Conservation (phyloP, 1,140 invertebrate species). For the Sarcophaga peregrina region DNA sequence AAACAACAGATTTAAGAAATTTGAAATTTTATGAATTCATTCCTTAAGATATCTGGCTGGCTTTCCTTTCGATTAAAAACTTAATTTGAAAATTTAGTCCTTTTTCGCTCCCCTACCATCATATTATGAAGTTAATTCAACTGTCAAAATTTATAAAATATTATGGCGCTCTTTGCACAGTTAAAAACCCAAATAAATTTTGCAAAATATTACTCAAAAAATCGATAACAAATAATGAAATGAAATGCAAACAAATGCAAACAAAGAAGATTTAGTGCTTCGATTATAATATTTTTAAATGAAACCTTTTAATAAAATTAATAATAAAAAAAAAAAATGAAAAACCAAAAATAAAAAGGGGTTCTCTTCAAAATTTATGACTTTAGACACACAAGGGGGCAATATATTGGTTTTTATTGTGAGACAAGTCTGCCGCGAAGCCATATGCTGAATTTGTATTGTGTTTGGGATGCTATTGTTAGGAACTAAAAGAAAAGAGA, state of each 20-base stretch:
- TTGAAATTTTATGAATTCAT: background rate
- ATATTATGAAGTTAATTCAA: slow-evolving; percentile 1
- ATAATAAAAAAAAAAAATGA: no score
- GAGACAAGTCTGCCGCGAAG: no score
- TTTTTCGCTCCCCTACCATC: background rate
- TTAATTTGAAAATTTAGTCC: background rate
- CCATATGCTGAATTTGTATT: no score
- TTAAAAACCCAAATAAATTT: background rate
- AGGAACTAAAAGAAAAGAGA: no score
- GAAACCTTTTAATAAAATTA: no score
- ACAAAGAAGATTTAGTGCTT: background rate
- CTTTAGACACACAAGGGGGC: no score
- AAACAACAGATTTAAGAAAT: no score
- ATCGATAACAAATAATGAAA: background rate
- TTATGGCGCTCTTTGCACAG: slow-evolving; percentile 8
- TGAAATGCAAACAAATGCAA: background rate
- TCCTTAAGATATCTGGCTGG: background rate
- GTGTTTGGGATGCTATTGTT: no score
- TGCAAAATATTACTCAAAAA: no score
- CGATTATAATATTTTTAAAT: background rate
- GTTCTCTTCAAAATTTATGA: no score
- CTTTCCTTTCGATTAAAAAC: background rate
- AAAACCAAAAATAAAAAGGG: no score
- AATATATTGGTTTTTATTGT: no score
- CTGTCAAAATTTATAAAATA: slow-evolving; percentile 9